Evolutionary conservation across 2,888 invertebrate genomes (phyloP), one percentile per base, ranked within the genome.

Genomic region (Crocallis elinguaria): DNA sequence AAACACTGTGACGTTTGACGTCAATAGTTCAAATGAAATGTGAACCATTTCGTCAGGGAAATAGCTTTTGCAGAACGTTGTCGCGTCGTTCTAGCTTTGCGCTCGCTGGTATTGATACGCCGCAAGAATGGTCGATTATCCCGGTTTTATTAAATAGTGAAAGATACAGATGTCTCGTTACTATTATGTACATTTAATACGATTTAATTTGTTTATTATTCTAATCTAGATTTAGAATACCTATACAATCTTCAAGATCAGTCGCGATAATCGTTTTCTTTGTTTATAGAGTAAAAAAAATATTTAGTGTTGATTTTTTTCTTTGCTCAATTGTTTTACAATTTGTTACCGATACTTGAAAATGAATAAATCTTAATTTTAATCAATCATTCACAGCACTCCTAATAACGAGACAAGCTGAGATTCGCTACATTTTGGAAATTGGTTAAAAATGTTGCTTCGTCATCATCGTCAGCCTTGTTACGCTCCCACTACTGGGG

Each of bases 1-100:
- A 17, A n/a, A 3, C 9, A 62, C 51, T 62, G 60, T 67, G 64
- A 64, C 56, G 58, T 33, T 29, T 12, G 49, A 49, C 62, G 61
- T 63, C 52, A 59, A 55, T 57, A 67, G 66, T 74, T 67, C 48
- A 55, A 67, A 72, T 71, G 67, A 73, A 75, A 76, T 74, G 69
- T 66, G 61, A 67, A 64, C 60, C 57, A 70, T 74, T 74, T 65
- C 52, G 64, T 62, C 65, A 59, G 62, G 42, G n/a, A 52, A 66
- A 69, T 66, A 56, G 60, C 60, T 71, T 57, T 67, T 37, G 13
- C 43, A 9, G 37, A 39, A 41, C 9, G 27, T 21, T 42, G 41
- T 37, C 29, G 25, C 12, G 33, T 14, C 30, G 23, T 19, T 46
- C 3, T 13, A 30, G 45, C 11, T 29, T 27, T 32, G 25, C n/a